Evolutionary conservation across 2,797 vertebrate genomes (phyloP).

Genomic region (Microctenopoma steveboyesi): DNA sequence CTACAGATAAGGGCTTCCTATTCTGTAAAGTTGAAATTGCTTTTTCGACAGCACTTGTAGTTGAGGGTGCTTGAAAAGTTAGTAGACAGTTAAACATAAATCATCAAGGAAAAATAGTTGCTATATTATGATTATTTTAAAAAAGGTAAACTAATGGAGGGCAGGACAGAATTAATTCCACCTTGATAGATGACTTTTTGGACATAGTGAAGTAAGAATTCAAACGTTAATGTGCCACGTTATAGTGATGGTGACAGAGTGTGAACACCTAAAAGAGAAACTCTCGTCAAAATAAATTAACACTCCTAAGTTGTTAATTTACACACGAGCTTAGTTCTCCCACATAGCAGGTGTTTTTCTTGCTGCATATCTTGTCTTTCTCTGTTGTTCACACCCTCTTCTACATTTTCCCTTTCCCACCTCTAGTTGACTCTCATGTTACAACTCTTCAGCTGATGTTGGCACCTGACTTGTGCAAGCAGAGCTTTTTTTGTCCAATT

Average conservation of each 20-base stretch:
- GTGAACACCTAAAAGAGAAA: slow-evolving; percentile 15
- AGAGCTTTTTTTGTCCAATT: slow-evolving; percentile 44
- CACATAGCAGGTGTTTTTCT: slow-evolving; percentile 47
- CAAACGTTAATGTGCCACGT: too few relatives aligned
- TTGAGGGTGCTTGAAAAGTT: too few relatives aligned
- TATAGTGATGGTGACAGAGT: background rate
- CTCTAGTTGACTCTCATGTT: slow-evolving; percentile 21
- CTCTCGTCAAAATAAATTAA: slow-evolving; percentile 9
- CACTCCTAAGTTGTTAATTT: slow-evolving; percentile 34
- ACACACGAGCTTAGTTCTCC: slow-evolving; percentile 24
- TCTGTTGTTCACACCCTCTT: slow-evolving; percentile 38
- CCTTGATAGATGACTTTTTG: too few relatives aligned
- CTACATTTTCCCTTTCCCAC: slow-evolving; percentile 2
- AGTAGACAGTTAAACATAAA: too few relatives aligned
- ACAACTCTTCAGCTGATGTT: slow-evolving; percentile 30
- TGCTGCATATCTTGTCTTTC: slow-evolving; percentile 12
- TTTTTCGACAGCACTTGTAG: too few relatives aligned
- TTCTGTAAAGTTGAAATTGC: too few relatives aligned
- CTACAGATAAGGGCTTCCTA: too few relatives aligned
- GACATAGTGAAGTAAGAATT: too few relatives aligned
- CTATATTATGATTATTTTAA: too few relatives aligned
- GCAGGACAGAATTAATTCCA: too few relatives aligned
- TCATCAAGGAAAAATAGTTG: too few relatives aligned
- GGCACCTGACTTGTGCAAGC: slow-evolving; percentile 39
- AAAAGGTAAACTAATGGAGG: too few relatives aligned